Conservation (phyloP, 2,113 vertebrate genomes). For the Pelobates fuscus region DNA sequence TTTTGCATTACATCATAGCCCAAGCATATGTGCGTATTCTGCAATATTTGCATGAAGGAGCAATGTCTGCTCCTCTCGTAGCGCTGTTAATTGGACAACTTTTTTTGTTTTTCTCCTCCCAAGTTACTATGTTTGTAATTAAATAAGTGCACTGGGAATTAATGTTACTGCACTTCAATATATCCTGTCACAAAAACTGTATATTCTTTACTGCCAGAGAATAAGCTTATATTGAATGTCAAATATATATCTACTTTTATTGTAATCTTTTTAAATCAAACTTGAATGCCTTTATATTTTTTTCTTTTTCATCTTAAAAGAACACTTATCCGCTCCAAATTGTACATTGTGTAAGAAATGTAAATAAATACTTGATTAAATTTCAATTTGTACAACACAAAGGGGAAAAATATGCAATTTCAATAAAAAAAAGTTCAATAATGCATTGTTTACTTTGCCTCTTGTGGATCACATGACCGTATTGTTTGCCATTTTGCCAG, state of each 20-base stretch:
- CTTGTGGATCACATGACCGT: background rate
- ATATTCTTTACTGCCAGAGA: slow-evolving; percentile 27
- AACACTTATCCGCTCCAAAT: slow-evolving; percentile 49
- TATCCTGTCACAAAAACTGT: background rate
- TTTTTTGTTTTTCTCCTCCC: no score
- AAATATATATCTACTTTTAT: slow-evolving; percentile 42
- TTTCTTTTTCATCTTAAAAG: slow-evolving; percentile 55
- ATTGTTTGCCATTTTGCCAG: no score
- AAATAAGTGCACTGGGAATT: no score
- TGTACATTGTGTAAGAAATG: slow-evolving; percentile 68
- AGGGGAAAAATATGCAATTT: slow-evolving; percentile 46
- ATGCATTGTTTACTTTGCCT: background rate
- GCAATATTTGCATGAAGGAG: no score
- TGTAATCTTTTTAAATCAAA: slow-evolving; percentile 53
- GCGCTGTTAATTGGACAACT: background rate
- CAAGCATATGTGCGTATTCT: no score
- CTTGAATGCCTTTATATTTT: slow-evolving; percentile 49
- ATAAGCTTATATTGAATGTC: slow-evolving; percentile 55
- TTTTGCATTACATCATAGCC: no score
- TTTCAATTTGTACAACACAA: slow-evolving; percentile 63
- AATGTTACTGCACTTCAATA: no score
- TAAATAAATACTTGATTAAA: slow-evolving; percentile 67
- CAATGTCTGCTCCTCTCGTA: background rate
- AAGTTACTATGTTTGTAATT: no score
- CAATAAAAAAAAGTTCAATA: slow-evolving; percentile 56